A percentile compares a stretch with the other conserved stretches of the same genome.
Evolutionary conservation across 2,888 invertebrate genomes (phyloP).

Genomic region (Drosophila mimica): DNA sequence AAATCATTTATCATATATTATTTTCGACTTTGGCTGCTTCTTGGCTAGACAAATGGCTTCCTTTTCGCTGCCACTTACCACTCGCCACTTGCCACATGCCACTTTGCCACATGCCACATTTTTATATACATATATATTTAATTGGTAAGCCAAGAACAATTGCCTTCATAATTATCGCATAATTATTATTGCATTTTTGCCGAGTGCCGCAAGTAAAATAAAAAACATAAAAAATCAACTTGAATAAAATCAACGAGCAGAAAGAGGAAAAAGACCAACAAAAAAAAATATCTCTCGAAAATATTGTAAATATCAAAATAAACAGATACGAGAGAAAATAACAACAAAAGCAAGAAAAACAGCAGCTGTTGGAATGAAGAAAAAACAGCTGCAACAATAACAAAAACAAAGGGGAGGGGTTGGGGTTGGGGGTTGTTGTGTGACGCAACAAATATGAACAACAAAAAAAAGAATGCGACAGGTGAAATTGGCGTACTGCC

Average conservation of each 20-base stretch:
- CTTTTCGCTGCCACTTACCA: slow-evolving; percentile 5
- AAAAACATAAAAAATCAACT: slow-evolving; percentile 39
- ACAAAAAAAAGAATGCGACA: slow-evolving; percentile 42
- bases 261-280: slow-evolving; percentile 18
- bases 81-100: slow-evolving; percentile 6
- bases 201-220: slow-evolving; percentile 4
- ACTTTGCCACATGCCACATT: slow-evolving; percentile 1
- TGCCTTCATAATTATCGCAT: slow-evolving; percentile 41
- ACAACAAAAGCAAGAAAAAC: slow-evolving; percentile 19
- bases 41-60: slow-evolving; percentile 26
- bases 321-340: slow-evolving; percentile 20
- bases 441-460: slow-evolving; percentile 1
- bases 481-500: slow-evolving; percentile 72
- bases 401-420: slow-evolving; percentile 11
- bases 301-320: slow-evolving; percentile 65
- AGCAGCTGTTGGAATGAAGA: slow-evolving; percentile 21
- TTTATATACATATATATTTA: slow-evolving; percentile 5
- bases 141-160: slow-evolving; percentile 25
- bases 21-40: background rate
- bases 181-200: slow-evolving; percentile 35
- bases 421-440: slow-evolving; percentile 3
- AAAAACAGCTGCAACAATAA: slow-evolving; percentile 42
- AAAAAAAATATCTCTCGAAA: slow-evolving; percentile 27
- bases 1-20: slow-evolving; percentile 7
- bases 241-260: slow-evolving; percentile 31